Base-by-base conservation (phyloP, 2,797 vertebrate species). In the Catostomus latipinnis region DNA sequence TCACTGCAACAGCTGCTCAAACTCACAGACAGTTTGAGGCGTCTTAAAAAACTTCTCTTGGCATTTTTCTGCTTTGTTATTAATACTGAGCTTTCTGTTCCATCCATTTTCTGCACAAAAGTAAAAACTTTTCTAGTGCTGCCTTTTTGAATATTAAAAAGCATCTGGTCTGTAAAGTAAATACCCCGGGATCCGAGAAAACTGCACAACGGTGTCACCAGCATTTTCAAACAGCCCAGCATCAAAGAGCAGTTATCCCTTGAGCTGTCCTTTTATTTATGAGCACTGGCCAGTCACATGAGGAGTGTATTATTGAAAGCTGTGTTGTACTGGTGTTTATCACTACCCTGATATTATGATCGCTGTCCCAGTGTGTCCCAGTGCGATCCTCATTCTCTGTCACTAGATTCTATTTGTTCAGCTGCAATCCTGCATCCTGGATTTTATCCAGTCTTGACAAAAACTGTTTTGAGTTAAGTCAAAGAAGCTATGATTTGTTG, bases 61-160 rank as follows among this genome's bases (percentile, higher is more conserved):
- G 54, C 46, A 69, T 82, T 82, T 34, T 81, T 69, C 34, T 75
- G 56, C 22, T 43, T 80, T 84, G 22, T 82, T 82, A 76, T 76
- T 73, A 76, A 67, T 80, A 69, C 63, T 52, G 56, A 66, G 45
- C 49, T 78, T 67, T 48, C 4, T 9, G 16, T 43, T 65, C 54
- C 13, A 71, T 58, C 69, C 22, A 50, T 57, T 4, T 10, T 76
- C 67, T 76, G 80, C 67, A 76, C 66, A 73, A 53, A 6, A 50
- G 48, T 34, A 16, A 22, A 60, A 78, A 69, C 14, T 70, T 79
- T 66, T 49, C 62, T 52, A 69, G 18, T 65, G 46, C 68, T 56
- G 34, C 34, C 34, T 34, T 34, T 18, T 34, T 34, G 34, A 34
- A 34, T 34, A 34, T 34, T 34, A 34, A 34, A 34, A 34, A 34